A percentile compares a stretch with the other conserved stretches of the same genome.
Evolutionary conservation across 2,113 vertebrate genomes (phyloP).

Genomic region (Sula dactylatra): DNA sequence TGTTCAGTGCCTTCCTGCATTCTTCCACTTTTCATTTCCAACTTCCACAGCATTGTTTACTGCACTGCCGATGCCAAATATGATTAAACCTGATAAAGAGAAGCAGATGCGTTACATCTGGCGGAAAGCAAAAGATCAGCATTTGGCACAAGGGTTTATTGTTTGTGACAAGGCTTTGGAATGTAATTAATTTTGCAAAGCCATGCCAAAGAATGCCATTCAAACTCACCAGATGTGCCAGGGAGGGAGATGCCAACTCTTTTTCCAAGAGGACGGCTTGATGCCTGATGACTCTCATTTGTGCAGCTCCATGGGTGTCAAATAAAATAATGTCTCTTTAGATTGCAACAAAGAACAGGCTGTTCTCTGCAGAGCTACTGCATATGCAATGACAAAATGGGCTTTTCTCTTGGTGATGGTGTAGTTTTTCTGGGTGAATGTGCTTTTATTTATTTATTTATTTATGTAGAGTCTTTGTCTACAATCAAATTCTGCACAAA

Average conservation of each 20-base stretch:
- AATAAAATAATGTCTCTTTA: slow-evolving; percentile 48
- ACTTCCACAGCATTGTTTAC: slow-evolving; percentile 30
- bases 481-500: neutral
- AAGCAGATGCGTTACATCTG: slow-evolving; percentile 63
- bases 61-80: slow-evolving; percentile 13
- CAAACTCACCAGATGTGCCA: slow-evolving; percentile 59
- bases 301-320: slow-evolving; percentile 8
- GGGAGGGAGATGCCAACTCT: slow-evolving; percentile 32
- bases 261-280: slow-evolving; percentile 5
- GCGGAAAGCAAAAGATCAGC: slow-evolving; percentile 47
- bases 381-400: neutral
- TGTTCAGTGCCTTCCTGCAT: neutral
- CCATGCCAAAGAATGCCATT: slow-evolving; percentile 50
- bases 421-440: neutral
- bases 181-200: slow-evolving; percentile 71
- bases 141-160: slow-evolving; percentile 54
- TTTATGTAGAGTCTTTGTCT: neutral
- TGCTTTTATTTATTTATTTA: neutral
- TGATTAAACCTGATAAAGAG: slow-evolving; percentile 62
- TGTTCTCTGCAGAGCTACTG: slow-evolving; percentile 3
- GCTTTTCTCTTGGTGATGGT: neutral
- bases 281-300: slow-evolving; percentile 51
- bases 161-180: slow-evolving; percentile 61
- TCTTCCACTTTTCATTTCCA: slow-evolving; percentile 23
- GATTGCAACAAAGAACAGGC: slow-evolving; percentile 4